Base-by-base conservation (phyloP, 2,888 invertebrate species). In the Drosophila helvetica region DNA sequence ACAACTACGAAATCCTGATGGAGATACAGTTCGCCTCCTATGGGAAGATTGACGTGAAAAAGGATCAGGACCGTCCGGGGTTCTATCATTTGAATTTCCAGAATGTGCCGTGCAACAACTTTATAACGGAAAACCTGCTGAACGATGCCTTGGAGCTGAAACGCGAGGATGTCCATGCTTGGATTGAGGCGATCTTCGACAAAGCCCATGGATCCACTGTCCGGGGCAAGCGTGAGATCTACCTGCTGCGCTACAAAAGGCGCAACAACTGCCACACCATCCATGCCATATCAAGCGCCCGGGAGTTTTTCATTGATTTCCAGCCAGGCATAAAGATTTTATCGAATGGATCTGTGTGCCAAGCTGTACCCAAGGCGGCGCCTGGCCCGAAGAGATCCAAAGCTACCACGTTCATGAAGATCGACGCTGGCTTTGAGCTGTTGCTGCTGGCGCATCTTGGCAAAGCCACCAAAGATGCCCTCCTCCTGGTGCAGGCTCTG, bases 1-100 rank as follows among this genome's bases (percentile, higher is more conserved):
- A 85, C 43, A 88, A 90, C 30, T 79, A 72, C 33, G 86, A 90
- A 63, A 75, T 88, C 2, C 65, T 86, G 50, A 58, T 90, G 43
- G 66, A 74, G 12, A 27, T 90, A 0, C 51, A 74, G 15, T 76
- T 89, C 27, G 74, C 75, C 7, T 64, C 56, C 1, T 52, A 65
- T 43, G 6, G 53, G 0, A 3, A 47, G 2, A 78, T 86, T 12
- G 7, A 18, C 0, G 30, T 73, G 1, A 42, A 55, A 15, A 18
- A 50, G 0, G 71, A 71, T 19, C n/a, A 42, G 3, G 30, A 66
- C 12, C 64, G 67, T 30, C 78, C 88, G 0, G 90, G 88, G 0
- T 79, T 53, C 57, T 59, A 78, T 6, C 67, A 57, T 7, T 66
- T 90, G 8, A 72, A 79, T 69, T 75, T 89, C 8, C 48, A 42